Conservation (phyloP, 2,888 invertebrate genomes). For the Meghimatium bilineatum region DNA sequence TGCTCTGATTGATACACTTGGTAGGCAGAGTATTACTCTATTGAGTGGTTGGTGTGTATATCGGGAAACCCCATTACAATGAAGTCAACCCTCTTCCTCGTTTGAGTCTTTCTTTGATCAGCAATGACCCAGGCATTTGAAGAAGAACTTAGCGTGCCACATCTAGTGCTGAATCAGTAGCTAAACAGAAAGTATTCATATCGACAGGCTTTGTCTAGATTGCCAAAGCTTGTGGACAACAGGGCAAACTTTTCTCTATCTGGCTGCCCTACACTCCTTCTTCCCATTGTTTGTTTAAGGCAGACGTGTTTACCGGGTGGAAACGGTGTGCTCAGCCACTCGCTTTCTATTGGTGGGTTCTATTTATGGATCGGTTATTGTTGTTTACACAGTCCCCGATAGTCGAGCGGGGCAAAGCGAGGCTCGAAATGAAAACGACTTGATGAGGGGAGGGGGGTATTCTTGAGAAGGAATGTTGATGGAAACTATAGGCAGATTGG, state of each 20-base stretch:
- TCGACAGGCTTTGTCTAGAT: not conserved
- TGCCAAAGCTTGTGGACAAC: not conserved
- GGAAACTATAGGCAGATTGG: not conserved
- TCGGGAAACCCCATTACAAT: too few relatives aligned
- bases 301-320: conserved; percentile 39
- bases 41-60: too few relatives aligned
- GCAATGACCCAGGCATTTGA: too few relatives aligned
- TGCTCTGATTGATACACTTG: too few relatives aligned
- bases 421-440: conserved; percentile 17
- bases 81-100: too few relatives aligned
- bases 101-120: too few relatives aligned
- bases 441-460: not conserved
- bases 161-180: not conserved
- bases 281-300: conserved; percentile 42
- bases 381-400: conserved; percentile 44
- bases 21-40: too few relatives aligned
- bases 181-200: not conserved
- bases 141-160: too few relatives aligned
- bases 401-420: conserved; percentile 8
- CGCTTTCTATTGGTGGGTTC: conserved; percentile 19
- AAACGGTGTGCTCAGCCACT: conserved; percentile 25
- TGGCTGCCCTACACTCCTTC: conserved; percentile 20
- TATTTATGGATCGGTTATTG: conserved; percentile 43
- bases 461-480: not conserved
- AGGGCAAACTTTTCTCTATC: conserved; percentile 4